Evolutionary conservation across 2,113 vertebrate genomes (phyloP).

Genomic region (Gnathonemus echidnorhynchus): DNA sequence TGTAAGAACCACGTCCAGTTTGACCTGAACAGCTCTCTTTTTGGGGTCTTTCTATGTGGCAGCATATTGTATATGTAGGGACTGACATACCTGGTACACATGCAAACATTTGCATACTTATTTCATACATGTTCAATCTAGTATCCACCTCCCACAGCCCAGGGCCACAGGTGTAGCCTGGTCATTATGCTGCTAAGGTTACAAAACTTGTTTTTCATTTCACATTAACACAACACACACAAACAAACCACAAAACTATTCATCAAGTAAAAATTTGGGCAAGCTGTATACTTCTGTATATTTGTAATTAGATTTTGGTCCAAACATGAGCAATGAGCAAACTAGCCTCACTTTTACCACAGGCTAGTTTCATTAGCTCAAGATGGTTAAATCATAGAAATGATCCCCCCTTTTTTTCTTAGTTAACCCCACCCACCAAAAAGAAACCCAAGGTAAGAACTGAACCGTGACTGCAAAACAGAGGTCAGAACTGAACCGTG

Average conservation of each 20-base stretch:
- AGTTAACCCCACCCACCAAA: not conserved
- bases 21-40: not conserved
- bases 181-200: not conserved
- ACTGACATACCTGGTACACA: not conserved
- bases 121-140: not conserved
- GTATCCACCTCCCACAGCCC: not conserved
- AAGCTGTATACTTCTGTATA: no score
- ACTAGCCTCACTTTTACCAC: no score
- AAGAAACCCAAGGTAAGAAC: not conserved
- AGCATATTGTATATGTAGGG: not conserved
- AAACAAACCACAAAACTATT: no score
- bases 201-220: not conserved
- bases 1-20: not conserved
- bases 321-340: no score
- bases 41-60: not conserved
- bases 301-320: no score
- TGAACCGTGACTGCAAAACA: not conserved
- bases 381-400: not conserved
- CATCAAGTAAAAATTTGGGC: no score
- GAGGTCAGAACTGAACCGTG: not conserved
- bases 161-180: not conserved
- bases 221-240: no score
- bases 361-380: not conserved
- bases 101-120: not conserved
- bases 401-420: not conserved